Conservation (phyloP, 2,888 invertebrate genomes). For the Kryphioiulus occultus region DNA sequence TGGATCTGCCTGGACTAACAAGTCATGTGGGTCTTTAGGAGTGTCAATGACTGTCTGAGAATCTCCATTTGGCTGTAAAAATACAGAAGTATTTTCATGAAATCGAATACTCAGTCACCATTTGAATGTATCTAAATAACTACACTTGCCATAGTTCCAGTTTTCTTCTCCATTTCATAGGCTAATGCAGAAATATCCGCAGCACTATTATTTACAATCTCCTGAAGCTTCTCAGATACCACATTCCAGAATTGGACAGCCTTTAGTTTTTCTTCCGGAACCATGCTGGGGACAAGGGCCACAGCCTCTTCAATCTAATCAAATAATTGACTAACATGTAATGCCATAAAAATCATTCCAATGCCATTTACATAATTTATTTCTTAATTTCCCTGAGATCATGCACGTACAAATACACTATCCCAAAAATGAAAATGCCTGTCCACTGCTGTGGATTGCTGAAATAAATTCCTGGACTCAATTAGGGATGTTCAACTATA, state of each 20-base stretch:
- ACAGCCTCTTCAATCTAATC: conserved; percentile 59
- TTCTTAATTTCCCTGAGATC: no score
- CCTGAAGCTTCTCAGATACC: conserved; percentile 59
- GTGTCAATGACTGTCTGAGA: not conserved
- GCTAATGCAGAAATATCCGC: conserved; percentile 58
- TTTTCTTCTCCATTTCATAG: conserved; percentile 56
- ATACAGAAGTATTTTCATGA: not conserved
- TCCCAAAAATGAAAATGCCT: no score
- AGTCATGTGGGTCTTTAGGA: not conserved
- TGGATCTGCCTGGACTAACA: not conserved
- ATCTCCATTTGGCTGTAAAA: conserved; percentile 21
- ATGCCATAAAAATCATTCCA: no score
- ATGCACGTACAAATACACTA: no score
- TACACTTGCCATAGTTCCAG: conserved; percentile 50
- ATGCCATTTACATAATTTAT: no score
- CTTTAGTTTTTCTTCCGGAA: conserved; percentile 58
- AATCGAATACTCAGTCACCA: not conserved
- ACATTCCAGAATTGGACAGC: conserved; percentile 60
- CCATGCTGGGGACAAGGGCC: conserved; percentile 58
- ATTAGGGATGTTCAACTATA: no score
- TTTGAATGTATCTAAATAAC: not conserved
- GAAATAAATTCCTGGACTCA: no score
- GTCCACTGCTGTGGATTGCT: no score
- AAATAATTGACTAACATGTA: no score
- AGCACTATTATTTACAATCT: conserved; percentile 59